phyloP scores from a whole-genome alignment of 2,797 vertebrate species.

The Catharus ustulatus region DNA sequence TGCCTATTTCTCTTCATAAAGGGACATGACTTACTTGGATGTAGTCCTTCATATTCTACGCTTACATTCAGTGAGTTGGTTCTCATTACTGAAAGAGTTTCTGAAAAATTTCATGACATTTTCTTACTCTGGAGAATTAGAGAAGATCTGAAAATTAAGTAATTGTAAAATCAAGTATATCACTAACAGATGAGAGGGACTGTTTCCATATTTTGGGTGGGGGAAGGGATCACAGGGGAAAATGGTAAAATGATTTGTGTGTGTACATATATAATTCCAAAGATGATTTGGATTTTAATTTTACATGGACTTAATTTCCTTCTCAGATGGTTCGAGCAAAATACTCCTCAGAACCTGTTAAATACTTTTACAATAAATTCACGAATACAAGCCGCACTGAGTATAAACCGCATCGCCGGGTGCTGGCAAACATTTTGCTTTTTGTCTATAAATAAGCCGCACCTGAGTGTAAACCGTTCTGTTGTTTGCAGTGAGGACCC shows the following conservation, averaged over 20 bases:
- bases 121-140: not conserved
- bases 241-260: not conserved
- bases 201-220: not conserved
- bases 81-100: not conserved
- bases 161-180: too few species aligned
- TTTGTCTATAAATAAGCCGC: too few species aligned
- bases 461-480: too few species aligned
- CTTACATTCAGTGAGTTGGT: not conserved
- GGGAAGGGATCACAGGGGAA: accelerated
- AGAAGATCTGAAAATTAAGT: not conserved
- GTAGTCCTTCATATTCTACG: not conserved
- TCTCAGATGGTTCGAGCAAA: not conserved
- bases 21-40: not conserved
- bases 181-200: not conserved
- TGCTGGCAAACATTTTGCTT: too few species aligned
- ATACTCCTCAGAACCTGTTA: too few species aligned
- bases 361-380: too few species aligned
- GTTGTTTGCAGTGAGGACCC: too few species aligned
- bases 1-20: not conserved
- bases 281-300: not conserved
- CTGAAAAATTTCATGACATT: not conserved
- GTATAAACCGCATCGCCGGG: too few species aligned
- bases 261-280: not conserved
- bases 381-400: too few species aligned
- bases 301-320: not conserved